phyloP scores from a whole-genome alignment of 2,888 invertebrate species.

The Dryobota labecula region DNA sequence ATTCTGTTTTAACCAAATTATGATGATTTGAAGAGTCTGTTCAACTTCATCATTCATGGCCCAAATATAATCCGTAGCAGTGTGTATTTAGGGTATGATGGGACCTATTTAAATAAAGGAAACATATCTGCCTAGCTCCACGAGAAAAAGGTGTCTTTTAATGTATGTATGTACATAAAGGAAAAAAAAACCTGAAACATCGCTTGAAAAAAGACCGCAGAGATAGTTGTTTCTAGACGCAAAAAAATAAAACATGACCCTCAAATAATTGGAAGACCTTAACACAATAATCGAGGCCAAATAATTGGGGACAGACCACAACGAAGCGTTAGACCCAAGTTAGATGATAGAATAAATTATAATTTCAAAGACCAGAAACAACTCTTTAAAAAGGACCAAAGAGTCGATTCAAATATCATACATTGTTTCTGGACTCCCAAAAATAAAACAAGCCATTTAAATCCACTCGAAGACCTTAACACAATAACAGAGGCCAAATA shows the following conservation, averaged over 20 bases:
- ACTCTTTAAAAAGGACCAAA: too few relatives aligned
- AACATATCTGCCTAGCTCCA: neutral
- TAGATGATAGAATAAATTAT: too few relatives aligned
- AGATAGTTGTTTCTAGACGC: neutral
- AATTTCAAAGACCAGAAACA: too few relatives aligned
- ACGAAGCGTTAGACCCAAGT: too few relatives aligned
- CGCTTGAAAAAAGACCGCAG: neutral
- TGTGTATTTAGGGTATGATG: neutral
- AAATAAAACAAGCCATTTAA: too few relatives aligned
- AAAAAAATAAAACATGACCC: neutral
- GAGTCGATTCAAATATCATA: too few relatives aligned
- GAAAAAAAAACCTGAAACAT: neutral
- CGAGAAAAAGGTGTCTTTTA: neutral
- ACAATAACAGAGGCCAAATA: slow-evolving; percentile 10
- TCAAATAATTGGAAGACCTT: neutral
- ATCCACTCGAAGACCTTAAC: neutral
- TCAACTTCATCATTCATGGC: neutral
- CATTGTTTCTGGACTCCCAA: too few relatives aligned
- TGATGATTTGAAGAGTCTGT: neutral
- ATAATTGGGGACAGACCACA: neutral
- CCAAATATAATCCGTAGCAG: neutral
- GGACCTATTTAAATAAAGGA: neutral
- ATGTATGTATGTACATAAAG: neutral
- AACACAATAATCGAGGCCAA: slow-evolving; percentile 8
- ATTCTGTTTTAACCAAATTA: neutral